These are phyloP conservation scores for Morone chrysops DNA, from an alignment of 2,113 vertebrate species.

Conservation along the genomic window DNA sequence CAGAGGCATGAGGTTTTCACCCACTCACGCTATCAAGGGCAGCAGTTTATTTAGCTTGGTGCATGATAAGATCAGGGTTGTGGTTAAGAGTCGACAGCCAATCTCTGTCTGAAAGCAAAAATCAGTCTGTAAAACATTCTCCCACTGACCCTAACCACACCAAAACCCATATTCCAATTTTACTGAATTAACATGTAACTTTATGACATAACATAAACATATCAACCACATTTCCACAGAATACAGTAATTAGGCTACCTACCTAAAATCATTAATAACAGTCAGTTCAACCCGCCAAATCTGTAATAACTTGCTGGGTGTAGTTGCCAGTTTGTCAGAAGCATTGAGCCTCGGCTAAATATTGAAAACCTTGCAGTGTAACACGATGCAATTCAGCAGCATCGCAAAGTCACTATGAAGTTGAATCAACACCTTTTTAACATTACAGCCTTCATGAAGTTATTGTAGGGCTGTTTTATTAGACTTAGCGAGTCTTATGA, in stretches of 20 bases:
- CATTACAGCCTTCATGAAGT: neutral
- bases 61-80: neutral
- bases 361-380: no score
- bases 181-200: neutral
- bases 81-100: neutral
- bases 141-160: neutral
- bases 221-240: no score
- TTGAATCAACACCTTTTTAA: no score
- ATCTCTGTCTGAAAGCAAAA: neutral
- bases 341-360: no score
- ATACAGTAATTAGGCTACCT: no score
- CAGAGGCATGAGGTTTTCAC: neutral
- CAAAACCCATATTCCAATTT: neutral
- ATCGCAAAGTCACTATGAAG: no score
- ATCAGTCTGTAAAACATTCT: neutral
- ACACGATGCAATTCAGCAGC: no score
- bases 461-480: neutral
- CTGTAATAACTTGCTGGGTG: no score
- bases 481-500: neutral
- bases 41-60: constrained; percentile 7
- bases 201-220: no score
- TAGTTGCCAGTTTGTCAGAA: no score
- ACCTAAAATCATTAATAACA: no score
- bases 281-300: no score
- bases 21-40: neutral